Base-by-base conservation (phyloP, 2,888 invertebrate genomes). In the Lasioglossum villosulum region DNA sequence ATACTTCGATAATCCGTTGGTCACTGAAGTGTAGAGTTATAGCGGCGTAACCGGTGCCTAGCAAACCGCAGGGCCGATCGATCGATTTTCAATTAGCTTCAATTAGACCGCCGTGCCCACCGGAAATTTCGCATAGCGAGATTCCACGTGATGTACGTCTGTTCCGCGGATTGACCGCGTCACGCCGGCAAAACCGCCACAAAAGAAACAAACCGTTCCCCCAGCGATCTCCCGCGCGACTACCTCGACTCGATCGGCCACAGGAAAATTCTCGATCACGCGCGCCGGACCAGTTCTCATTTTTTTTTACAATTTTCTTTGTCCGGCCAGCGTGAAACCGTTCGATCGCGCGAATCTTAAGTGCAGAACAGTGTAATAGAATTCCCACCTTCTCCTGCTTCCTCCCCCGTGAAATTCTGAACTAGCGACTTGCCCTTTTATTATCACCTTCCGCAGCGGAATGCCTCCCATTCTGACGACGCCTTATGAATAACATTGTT, bases 1-100 rank as follows among this genome's bases (percentile, higher is more conserved):
- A 90, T 90, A 90, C 88, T 88, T 89, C 84, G 86, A 87, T 91
- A 89, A 90, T 89, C 89, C 90, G 89, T 89, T 90, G 88, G 90
- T 90, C 90, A 81, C 78, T 82, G 84, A 80, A 86, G 89, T 88
- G 86, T 76, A 66, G 84, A 83, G 84, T 82, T 86, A 88, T 89
- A 86, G 89, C 84, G 56, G 81, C 63, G 82, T 63, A n/a, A 78
- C 39, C 75, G 71, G 76, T 75, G 74, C 82, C 83, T 87, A 76
- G 89, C 86, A 86, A 83, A 90, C 90, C 90, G 84, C 89, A 77
- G 77, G 73, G 19, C 78, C 80, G 88, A 90, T 87, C 90, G 90
- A 90, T 90, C 90, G 90, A 90, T 90, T 90, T 90, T 90, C 90
- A 90, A 90, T 90, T 90, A 90, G 90, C 88, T 90, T 90, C 90